Evolutionary conservation across 1,140 invertebrate species (phyloP).

Genomic region (Araneus ventricosus): DNA sequence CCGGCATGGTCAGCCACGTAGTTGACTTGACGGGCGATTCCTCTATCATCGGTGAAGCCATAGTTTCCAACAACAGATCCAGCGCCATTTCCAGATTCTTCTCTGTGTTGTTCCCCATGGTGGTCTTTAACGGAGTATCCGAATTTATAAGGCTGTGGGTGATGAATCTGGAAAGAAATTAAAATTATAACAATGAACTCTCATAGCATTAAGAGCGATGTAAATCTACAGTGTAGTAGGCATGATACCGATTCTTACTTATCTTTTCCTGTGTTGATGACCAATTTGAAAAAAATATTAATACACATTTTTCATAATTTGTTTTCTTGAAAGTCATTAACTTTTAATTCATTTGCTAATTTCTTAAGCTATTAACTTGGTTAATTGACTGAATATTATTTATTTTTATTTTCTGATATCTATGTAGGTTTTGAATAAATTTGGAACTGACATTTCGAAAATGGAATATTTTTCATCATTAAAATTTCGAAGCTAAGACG

Average conservation of each 20-base stretch:
- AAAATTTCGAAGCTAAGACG: too few species aligned
- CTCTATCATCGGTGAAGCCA: constrained; percentile 62
- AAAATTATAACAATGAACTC: neutral
- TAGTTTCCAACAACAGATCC: constrained; percentile 64
- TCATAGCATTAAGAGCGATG: neutral
- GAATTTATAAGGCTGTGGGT: constrained; percentile 30
- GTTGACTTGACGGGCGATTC: constrained; percentile 68
- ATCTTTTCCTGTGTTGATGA: too few species aligned
- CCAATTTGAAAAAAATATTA: too few species aligned
- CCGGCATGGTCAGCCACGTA: constrained; percentile 72
- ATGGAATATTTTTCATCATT: too few species aligned
- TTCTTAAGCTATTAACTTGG: too few species aligned
- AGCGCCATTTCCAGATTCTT: constrained; percentile 55
- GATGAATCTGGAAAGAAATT: neutral
- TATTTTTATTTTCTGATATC: too few species aligned
- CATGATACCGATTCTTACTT: neutral
- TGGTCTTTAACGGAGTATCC: constrained; percentile 31
- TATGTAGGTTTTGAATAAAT: too few species aligned
- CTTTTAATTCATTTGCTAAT: too few species aligned
- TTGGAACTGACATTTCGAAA: too few species aligned
- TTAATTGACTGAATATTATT: too few species aligned
- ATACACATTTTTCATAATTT: too few species aligned
- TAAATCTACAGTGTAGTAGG: neutral
- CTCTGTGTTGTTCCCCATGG: constrained; percentile 38
- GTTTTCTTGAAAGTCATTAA: too few species aligned